Evolutionary conservation across 64 coral and sea anemone species (phyloP).

Genomic region (Acropora yongei): DNA sequence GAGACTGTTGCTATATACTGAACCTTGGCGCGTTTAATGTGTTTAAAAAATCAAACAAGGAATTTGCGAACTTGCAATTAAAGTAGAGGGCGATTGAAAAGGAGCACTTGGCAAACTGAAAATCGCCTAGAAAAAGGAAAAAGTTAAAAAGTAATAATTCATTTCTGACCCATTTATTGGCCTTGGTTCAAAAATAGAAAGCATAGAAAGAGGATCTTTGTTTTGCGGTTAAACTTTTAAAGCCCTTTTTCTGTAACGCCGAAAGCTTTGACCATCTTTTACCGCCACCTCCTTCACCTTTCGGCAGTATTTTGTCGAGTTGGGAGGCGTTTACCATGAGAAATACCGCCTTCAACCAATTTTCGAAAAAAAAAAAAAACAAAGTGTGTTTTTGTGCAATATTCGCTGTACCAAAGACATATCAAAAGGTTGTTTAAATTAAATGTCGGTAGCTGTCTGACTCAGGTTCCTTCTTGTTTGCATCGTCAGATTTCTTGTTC

Average conservation of each 20-base stretch:
- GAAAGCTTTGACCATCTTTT: background rate
- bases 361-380: background rate
- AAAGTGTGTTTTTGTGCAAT: background rate
- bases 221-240: constrained; percentile 10
- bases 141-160: background rate
- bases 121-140: background rate
- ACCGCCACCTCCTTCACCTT: background rate
- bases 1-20: background rate
- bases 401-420: background rate
- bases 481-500: no score
- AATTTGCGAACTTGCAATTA: background rate
- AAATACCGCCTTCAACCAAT: constrained; percentile 23
- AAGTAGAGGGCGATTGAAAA: no score
- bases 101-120: no score
- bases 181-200: background rate
- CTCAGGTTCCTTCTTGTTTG: no score
- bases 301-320: background rate
- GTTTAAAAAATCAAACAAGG: background rate
- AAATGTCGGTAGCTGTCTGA: background rate
- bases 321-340: constrained; percentile 2
- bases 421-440: background rate
- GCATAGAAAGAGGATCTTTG: background rate
- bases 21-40: no score
- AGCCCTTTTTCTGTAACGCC: background rate
- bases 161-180: no score